Evolutionary conservation across 1,140 invertebrate genomes (phyloP).

Genomic region (Meloidogyne hapla): DNA sequence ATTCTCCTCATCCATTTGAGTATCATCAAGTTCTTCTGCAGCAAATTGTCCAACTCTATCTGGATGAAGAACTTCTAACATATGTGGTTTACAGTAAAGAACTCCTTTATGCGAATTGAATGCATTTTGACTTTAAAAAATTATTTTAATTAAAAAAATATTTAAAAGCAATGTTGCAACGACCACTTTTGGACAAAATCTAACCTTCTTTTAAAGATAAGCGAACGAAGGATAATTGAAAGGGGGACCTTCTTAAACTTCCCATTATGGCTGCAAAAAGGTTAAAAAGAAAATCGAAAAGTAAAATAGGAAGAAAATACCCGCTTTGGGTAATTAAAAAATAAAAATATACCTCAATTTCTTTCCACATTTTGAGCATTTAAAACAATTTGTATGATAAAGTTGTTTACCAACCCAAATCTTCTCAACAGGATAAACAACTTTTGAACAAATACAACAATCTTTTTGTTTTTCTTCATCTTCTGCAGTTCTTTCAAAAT

Average conservation of each 20-base stretch:
- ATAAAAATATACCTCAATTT: slow-evolving; percentile 55
- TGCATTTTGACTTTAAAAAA: slow-evolving; percentile 54
- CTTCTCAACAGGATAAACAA: slow-evolving; percentile 64
- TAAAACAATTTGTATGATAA: slow-evolving; percentile 64
- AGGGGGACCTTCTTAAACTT: no score
- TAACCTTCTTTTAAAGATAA: no score
- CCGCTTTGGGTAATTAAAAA: no score
- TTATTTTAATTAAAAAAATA: no score
- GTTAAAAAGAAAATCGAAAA: no score
- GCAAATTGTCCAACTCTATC: slow-evolving; percentile 42
- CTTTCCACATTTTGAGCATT: slow-evolving; percentile 62
- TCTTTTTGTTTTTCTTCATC: slow-evolving; percentile 53
- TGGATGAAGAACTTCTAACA: slow-evolving; percentile 56
- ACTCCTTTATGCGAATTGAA: slow-evolving; percentile 59
- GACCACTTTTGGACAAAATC: no score
- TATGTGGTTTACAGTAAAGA: slow-evolving; percentile 53
- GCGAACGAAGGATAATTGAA: no score
- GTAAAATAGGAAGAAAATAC: no score
- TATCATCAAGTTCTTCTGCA: neutral
- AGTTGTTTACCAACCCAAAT: slow-evolving; percentile 61
- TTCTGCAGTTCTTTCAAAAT: neutral
- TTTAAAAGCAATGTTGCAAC: no score
- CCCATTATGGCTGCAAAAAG: no score
- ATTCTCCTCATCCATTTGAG: slow-evolving; percentile 28
- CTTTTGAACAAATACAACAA: slow-evolving; percentile 62